Conservation (phyloP, 2,888 invertebrate species). For the Lasioglossum leucozonium region DNA sequence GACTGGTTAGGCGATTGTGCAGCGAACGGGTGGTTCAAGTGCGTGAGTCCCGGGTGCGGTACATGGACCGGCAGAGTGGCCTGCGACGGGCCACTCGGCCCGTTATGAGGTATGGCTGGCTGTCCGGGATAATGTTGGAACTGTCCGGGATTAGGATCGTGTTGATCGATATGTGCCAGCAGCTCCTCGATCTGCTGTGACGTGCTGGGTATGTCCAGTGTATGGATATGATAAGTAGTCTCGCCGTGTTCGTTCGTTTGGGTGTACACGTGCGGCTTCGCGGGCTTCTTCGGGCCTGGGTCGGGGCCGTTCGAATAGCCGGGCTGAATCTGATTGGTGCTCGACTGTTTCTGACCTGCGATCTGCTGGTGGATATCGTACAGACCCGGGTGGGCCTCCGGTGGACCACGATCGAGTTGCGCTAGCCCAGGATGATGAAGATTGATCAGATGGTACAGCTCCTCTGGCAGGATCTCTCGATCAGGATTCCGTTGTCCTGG, state of each 20-base stretch:
- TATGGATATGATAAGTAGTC: slow-evolving; percentile 81
- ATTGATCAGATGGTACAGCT: slow-evolving; percentile 80
- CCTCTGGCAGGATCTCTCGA: slow-evolving; percentile 76
- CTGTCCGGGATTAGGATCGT: slow-evolving; percentile 80
- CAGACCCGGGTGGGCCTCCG: slow-evolving; percentile 77
- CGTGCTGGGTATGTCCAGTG: slow-evolving; percentile 79
- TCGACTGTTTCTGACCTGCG: slow-evolving; percentile 71
- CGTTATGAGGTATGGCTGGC: slow-evolving; percentile 72
- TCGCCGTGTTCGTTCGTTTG: slow-evolving; percentile 81
- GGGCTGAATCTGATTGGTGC: slow-evolving; percentile 69
- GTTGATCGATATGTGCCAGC: slow-evolving; percentile 81
- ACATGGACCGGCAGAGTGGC: slow-evolving; percentile 74
- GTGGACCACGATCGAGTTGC: slow-evolving; percentile 74
- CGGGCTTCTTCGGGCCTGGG: slow-evolving; percentile 77
- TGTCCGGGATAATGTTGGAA: slow-evolving; percentile 80
- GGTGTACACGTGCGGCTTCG: slow-evolving; percentile 78
- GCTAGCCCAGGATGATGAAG: slow-evolving; percentile 80
- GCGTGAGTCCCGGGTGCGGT: slow-evolving; percentile 77
- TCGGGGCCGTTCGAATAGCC: slow-evolving; percentile 73
- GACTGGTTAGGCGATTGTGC: slow-evolving; percentile 81
- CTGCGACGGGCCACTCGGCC: slow-evolving; percentile 67
- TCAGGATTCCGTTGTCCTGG: slow-evolving; percentile 67
- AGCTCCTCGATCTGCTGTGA: slow-evolving; percentile 82
- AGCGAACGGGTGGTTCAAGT: slow-evolving; percentile 81
- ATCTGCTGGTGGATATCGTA: slow-evolving; percentile 80